Percentiles rank a stretch among this genome's conserved stretches.
Evolutionary conservation across 2,113 vertebrate genomes (phyloP).

Genomic region (Nematolebias whitei): DNA sequence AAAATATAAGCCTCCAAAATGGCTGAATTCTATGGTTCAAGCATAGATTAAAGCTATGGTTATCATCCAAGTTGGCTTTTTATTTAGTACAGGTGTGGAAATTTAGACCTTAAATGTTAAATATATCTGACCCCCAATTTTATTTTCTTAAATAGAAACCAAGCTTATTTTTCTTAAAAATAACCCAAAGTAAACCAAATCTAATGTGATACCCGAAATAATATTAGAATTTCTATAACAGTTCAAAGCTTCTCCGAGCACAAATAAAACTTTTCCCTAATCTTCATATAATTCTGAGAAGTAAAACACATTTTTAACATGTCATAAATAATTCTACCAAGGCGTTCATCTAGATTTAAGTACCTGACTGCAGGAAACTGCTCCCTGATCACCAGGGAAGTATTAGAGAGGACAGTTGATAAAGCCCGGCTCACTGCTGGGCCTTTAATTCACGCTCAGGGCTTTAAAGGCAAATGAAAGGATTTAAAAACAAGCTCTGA

Average conservation of each 20-base stretch:
- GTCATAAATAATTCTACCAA: no score
- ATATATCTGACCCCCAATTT: no score
- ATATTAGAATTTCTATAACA: not conserved
- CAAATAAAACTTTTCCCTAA: not conserved
- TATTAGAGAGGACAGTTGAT: slow-evolving; percentile 21
- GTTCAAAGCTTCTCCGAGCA: not conserved
- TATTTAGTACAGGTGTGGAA: no score
- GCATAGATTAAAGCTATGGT: no score
- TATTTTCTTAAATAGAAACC: no score
- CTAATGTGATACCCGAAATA: no score
- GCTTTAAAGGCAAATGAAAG: slow-evolving; percentile 2
- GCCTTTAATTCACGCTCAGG: slow-evolving; percentile 25
- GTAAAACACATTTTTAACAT: not conserved
- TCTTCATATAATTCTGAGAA: not conserved
- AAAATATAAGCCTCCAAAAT: not conserved
- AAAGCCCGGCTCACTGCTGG: slow-evolving; percentile 1
- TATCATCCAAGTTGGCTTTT: no score
- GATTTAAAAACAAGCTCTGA: slow-evolving; percentile 9
- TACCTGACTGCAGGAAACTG: slow-evolving; percentile 15
- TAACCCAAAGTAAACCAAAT: no score
- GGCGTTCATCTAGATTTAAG: slow-evolving; percentile 11
- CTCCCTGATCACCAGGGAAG: slow-evolving; percentile 15
- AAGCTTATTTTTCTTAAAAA: no score
- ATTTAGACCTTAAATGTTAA: no score
- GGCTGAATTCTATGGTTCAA: not conserved